phyloP scores from a whole-genome alignment of 2,888 invertebrate species.

The Teinopalpus imperialis region DNA sequence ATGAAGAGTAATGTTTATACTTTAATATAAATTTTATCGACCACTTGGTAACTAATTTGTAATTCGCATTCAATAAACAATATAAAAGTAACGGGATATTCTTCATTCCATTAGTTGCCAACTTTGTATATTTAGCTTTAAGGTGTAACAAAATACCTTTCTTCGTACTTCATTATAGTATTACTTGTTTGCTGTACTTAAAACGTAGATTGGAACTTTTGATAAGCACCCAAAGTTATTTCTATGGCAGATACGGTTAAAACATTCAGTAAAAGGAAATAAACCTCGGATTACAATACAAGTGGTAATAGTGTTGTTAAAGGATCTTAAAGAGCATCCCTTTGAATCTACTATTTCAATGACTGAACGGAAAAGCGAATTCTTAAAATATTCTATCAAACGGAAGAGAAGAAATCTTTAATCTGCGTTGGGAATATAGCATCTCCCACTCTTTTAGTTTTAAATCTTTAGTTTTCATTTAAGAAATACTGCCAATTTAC shows the following conservation, averaged over 20 bases:
- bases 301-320: neutral
- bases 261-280: neutral
- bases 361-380: neutral
- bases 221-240: neutral
- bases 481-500: no score
- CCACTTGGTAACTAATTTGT: no score
- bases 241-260: neutral
- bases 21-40: no score
- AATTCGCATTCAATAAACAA: no score
- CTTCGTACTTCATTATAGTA: constrained; percentile 2
- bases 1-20: no score
- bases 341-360: constrained; percentile 1
- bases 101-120: no score
- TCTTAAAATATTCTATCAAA: neutral
- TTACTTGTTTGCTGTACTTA: neutral
- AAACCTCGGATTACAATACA: constrained; percentile 2
- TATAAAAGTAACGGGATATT: no score
- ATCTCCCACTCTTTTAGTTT: no score
- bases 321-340: neutral
- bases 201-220: neutral
- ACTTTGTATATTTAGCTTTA: no score
- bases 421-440: no score
- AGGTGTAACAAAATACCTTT: neutral
- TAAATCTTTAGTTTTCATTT: no score
- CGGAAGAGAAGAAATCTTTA: no score